Conservation (phyloP, 2,113 vertebrate species). For the Morphnarchus princeps region DNA sequence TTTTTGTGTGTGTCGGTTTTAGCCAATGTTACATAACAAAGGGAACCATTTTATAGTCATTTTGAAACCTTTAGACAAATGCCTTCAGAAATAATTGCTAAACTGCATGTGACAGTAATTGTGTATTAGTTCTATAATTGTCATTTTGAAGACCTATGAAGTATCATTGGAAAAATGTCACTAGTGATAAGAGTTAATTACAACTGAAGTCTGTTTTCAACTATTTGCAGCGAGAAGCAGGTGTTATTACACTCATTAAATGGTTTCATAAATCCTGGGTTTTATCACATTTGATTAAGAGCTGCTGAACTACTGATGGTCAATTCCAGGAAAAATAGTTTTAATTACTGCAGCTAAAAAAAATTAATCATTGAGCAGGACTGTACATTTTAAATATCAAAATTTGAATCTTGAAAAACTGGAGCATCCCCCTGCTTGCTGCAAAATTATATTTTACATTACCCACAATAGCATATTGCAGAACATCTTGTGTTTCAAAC, state of each 20-base stretch:
- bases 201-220: constrained; percentile 78
- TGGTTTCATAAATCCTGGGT: constrained; percentile 73
- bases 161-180: constrained; percentile 78
- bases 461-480: constrained; percentile 25
- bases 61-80: constrained; percentile 75
- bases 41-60: constrained; percentile 64
- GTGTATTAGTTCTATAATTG: constrained; percentile 79
- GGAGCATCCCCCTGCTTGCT: background rate
- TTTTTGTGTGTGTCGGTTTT: constrained; percentile 23
- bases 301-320: constrained; percentile 61
- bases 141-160: constrained; percentile 78
- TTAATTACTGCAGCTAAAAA: constrained; percentile 54
- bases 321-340: constrained; percentile 60
- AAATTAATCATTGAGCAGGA: constrained; percentile 27
- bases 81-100: constrained; percentile 77
- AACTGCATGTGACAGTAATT: constrained; percentile 81
- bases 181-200: constrained; percentile 78
- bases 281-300: constrained; percentile 75
- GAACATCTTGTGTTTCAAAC: constrained; percentile 57
- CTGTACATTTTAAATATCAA: constrained; percentile 41
- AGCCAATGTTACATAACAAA: constrained; percentile 68
- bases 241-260: constrained; percentile 74
- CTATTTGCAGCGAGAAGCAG: constrained; percentile 74
- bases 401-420: constrained; percentile 36
- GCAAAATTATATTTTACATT: constrained; percentile 46